Base-by-base conservation (phyloP, 2,113 vertebrate genomes). In the Ptilonorhynchus violaceus region DNA sequence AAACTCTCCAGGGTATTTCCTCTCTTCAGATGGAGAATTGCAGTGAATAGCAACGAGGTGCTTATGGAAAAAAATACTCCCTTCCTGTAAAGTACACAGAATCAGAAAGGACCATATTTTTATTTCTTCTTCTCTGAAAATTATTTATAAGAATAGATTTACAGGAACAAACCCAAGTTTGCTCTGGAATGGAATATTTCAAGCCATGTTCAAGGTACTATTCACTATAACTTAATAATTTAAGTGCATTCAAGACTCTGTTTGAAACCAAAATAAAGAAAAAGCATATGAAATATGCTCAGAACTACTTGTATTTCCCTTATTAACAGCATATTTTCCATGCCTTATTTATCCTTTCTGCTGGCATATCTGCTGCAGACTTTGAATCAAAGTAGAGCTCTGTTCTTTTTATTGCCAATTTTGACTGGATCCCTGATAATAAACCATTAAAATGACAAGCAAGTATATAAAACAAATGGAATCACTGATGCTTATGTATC, bases 181-280 rank as follows among this genome's bases (percentile, higher is more conserved):
- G 37, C 47, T 90, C 72, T 86, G 59, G 68, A 94, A 78, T 62
- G 52, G 64, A 95, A 93, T 70, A 96, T 94, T 95, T 94, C 88
- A 93, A 70, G 52, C 42, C 37, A 13, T 31, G 56, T 80, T 96
- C 72, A 92, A 92, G 87, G 77, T 92, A 91, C 60, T 85, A 67
- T 89, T 94, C 89, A 37, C 85, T 93, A 64, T 33, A 83, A 94
- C 92, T 93, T 96, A 81, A 94, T 95, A 93, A 97, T 97, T 96
- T 95, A 93, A 96, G 93, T 93, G 80, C 76, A 64, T 95, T 94
- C 95, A 83, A 68, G 77, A 76, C 92, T 72, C 93, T 74, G 24
- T 94, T 94, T 95, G 94, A 97, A 94, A 95, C 75, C 79, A 94
- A 96, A 95, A 97, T 84, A 96, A 96, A 95, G 88, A 85, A 94